These are phyloP conservation scores for Ceratosolen solmsi DNA, from an alignment of 1,140 invertebrate species.

Conservation along the genomic window DNA sequence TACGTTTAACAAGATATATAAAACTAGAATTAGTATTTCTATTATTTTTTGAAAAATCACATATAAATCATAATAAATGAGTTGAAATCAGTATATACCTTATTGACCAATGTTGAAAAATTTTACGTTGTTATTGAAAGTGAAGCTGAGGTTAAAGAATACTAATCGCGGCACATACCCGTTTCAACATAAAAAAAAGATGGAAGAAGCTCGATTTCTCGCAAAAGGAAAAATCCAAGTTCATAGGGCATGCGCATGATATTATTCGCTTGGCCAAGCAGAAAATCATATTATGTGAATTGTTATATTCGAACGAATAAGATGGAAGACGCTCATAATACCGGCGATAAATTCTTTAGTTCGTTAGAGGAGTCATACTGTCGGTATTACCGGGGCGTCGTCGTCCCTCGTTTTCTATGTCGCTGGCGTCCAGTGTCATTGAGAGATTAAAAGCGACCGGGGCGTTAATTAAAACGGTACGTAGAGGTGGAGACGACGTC, in stretches of 20 bases:
- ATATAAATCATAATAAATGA: too few relatives aligned
- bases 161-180: too few relatives aligned
- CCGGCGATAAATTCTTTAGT: background rate
- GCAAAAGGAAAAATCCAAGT: background rate
- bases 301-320: background rate
- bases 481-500: slow-evolving; percentile 20
- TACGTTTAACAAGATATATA: too few relatives aligned
- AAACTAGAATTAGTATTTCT: too few relatives aligned
- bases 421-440: slow-evolving; percentile 14
- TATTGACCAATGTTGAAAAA: too few relatives aligned
- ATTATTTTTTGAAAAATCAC: too few relatives aligned
- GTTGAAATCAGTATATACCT: too few relatives aligned
- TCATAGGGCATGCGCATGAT: background rate
- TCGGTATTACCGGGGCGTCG: background rate
- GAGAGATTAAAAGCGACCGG: slow-evolving; percentile 46
- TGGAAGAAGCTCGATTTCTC: too few relatives aligned
- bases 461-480: slow-evolving; percentile 59
- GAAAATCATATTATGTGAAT: background rate
- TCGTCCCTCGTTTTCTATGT: background rate
- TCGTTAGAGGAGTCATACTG: background rate
- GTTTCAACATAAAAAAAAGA: too few relatives aligned
- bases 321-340: background rate
- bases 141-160: too few relatives aligned
- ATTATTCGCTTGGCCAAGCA: background rate
- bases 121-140: too few relatives aligned